Conservation (phyloP, 2,888 invertebrate genomes). For the Gortyna flavago region DNA sequence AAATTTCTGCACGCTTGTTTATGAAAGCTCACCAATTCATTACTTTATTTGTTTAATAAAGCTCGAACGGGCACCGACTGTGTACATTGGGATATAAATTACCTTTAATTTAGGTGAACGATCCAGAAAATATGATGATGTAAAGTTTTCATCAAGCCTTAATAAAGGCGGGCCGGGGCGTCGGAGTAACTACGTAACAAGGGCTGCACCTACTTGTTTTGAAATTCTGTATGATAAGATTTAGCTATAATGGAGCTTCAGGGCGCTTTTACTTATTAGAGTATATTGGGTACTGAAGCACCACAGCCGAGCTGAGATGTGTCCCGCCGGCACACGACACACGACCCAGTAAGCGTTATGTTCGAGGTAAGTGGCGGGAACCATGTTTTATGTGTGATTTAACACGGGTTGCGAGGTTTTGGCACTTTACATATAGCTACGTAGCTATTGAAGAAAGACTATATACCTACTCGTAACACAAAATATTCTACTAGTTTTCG, state of each 20-base stretch:
- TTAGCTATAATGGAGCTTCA: constrained; percentile 56
- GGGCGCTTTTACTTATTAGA: constrained; percentile 61
- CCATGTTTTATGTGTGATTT: constrained; percentile 62
- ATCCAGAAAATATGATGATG: constrained; percentile 88
- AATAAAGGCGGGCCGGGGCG: constrained; percentile 76
- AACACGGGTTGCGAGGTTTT: constrained; percentile 58
- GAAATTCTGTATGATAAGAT: constrained; percentile 67
- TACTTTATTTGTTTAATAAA: constrained; percentile 89
- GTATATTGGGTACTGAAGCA: constrained; percentile 37
- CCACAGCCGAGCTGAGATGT: constrained; percentile 14
- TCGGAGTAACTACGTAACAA: constrained; percentile 67
- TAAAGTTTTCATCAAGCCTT: constrained; percentile 86
- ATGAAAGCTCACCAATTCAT: constrained; percentile 85
- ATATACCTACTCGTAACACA: constrained; percentile 2
- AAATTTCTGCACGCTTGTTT: constrained; percentile 84
- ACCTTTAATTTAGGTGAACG: constrained; percentile 88
- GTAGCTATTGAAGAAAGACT: constrained; percentile 10
- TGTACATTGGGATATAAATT: constrained; percentile 86
- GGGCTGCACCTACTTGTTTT: constrained; percentile 73
- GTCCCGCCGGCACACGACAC: constrained; percentile 40
- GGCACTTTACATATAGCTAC: constrained; percentile 45
- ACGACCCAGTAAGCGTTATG: constrained; percentile 56
- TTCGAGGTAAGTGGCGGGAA: constrained; percentile 46
- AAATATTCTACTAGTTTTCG: constrained; percentile 19
- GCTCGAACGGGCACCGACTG: constrained; percentile 81